Evolutionary conservation across 2,797 vertebrate species (phyloP).

Genomic region (Mastacembelus armatus): DNA sequence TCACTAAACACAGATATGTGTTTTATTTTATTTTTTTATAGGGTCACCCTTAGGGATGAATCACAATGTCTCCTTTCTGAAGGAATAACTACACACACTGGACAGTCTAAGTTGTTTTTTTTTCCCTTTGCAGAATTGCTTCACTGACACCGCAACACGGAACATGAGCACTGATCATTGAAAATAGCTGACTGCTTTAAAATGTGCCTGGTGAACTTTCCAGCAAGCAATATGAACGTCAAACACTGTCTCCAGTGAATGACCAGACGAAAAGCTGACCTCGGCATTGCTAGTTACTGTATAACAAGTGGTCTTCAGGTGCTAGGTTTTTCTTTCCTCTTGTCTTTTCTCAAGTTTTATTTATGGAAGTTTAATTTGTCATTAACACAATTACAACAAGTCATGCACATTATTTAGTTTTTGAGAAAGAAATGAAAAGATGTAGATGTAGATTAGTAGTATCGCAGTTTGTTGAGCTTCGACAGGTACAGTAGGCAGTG

Average conservation of each 20-base stretch:
- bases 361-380: not conserved
- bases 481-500: too few species aligned
- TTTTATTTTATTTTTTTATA: conserved; percentile 47
- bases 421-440: too few species aligned
- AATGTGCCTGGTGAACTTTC: conserved; percentile 52
- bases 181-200: conserved; percentile 68
- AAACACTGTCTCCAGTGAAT: conserved; percentile 21
- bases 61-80: conserved; percentile 51
- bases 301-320: conserved; percentile 8
- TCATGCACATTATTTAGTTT: too few species aligned
- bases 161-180: conserved; percentile 42
- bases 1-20: conserved; percentile 37
- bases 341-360: conserved; percentile 8
- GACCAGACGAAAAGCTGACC: conserved; percentile 44
- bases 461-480: too few species aligned
- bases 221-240: conserved; percentile 48
- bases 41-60: conserved; percentile 65
- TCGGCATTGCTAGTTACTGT: conserved; percentile 39
- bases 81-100: conserved; percentile 47
- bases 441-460: too few species aligned
- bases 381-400: not conserved
- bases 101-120: conserved; percentile 52
- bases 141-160: conserved; percentile 57
- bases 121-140: conserved; percentile 60
- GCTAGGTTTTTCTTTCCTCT: conserved; percentile 35